Conservation (phyloP, 2,797 vertebrate species). For the Melanotaenia parkinsoni region DNA sequence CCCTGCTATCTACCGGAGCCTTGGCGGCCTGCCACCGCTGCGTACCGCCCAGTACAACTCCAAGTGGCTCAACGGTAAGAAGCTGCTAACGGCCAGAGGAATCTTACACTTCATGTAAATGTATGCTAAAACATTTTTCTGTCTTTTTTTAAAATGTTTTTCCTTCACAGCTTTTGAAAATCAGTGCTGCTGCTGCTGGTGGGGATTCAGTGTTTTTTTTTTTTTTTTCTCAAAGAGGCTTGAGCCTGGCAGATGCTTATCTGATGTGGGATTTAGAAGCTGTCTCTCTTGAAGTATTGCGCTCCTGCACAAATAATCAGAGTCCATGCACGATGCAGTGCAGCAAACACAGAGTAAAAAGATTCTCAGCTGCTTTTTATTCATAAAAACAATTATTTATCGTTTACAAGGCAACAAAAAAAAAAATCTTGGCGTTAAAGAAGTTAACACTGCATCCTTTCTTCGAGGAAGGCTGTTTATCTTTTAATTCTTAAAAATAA, state of each 20-base stretch:
- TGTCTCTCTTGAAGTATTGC: conserved; percentile 21
- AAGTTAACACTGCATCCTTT: conserved; percentile 21
- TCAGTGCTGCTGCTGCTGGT: conserved; percentile 20
- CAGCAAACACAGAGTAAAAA: background rate
- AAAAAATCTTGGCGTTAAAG: conserved; percentile 14
- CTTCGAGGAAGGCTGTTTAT: conserved; percentile 21
- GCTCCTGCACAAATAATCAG: conserved; percentile 19
- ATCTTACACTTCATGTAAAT: conserved; percentile 5
- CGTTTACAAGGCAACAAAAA: conserved; percentile 34
- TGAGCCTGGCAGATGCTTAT: conserved; percentile 35
- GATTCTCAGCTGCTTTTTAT: conserved; percentile 22
- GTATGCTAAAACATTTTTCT: background rate
- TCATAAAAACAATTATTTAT: conserved; percentile 18
- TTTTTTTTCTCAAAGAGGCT: conserved; percentile 26
- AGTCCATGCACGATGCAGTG: background rate
- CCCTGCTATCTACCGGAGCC: conserved; percentile 96
- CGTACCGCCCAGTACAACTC: conserved; percentile 99
- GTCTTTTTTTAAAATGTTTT: background rate
- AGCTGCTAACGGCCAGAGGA: conserved; percentile 5
- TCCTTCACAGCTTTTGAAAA: conserved; percentile 13
- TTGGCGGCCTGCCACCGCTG: conserved; percentile 92
- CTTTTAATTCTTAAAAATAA: conserved; percentile 33
- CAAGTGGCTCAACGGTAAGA: conserved; percentile 96
- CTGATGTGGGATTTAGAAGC: conserved; percentile 11
- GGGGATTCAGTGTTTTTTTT: conserved; percentile 20